phyloP scores from a whole-genome alignment of 2,888 invertebrate species.

The Pollenia angustigena region DNA sequence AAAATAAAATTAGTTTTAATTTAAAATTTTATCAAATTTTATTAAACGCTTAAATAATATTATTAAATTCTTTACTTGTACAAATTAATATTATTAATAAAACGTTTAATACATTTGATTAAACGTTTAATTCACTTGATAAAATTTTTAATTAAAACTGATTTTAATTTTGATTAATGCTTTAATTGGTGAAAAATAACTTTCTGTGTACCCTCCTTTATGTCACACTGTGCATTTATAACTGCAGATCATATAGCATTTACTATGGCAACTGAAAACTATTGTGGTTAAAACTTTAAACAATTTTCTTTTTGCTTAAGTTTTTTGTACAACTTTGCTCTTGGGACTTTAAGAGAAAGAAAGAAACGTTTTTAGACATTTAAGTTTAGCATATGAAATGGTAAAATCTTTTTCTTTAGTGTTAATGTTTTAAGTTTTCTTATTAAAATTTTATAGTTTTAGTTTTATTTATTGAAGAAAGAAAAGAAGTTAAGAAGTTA shows the following conservation, averaged over 20 bases:
- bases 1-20: no score
- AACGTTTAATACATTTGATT: no score
- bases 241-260: not conserved
- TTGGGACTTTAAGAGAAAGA: constrained; percentile 24
- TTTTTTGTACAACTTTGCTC: constrained; percentile 23
- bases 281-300: constrained; percentile 41
- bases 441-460: constrained; percentile 61
- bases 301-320: not conserved
- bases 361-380: constrained; percentile 11
- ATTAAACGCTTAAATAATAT: no score
- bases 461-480: constrained; percentile 24
- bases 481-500: not conserved
- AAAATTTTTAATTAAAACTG: no score
- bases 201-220: no score
- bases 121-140: no score
- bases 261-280: constrained; percentile 23
- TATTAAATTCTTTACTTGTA: no score
- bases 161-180: no score
- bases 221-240: no score
- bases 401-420: constrained; percentile 34
- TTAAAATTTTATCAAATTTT: no score
- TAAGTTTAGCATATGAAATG: constrained; percentile 11
- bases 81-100: no score
- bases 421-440: constrained; percentile 58
- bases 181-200: no score